Percentiles rank a stretch among this genome's conserved stretches.
Conservation (phyloP, 2,888 invertebrate genomes). For the Bibio marci region DNA sequence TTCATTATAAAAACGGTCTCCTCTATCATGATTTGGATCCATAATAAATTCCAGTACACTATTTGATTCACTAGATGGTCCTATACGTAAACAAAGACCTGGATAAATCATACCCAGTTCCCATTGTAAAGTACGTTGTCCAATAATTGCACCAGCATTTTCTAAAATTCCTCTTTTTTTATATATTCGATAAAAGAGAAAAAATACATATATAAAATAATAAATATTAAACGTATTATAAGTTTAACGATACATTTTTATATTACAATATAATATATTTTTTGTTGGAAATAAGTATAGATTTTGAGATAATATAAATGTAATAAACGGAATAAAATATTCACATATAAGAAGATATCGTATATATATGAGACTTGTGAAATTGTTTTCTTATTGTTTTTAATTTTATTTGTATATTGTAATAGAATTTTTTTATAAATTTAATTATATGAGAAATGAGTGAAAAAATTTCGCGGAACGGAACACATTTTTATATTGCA, state of each 20-base stretch:
- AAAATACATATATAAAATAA: background rate
- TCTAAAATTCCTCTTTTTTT: conserved; percentile 49
- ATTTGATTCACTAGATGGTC: conserved; percentile 49
- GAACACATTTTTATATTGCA: too few relatives aligned
- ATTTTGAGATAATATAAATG: too few relatives aligned
- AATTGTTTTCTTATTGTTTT: too few relatives aligned
- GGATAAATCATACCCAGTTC: conserved; percentile 56
- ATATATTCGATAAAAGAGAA: conserved; percentile 11
- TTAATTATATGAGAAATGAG: too few relatives aligned
- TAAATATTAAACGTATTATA: background rate
- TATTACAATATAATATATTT: conserved; percentile 6
- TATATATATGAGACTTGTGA: too few relatives aligned
- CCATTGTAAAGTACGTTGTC: conserved; percentile 56
- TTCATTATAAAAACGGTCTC: conserved; percentile 29
- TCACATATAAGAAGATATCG: too few relatives aligned
- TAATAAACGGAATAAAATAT: too few relatives aligned
- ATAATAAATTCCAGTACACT: conserved; percentile 60
- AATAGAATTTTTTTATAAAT: too few relatives aligned
- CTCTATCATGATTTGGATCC: conserved; percentile 38
- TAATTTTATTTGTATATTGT: too few relatives aligned
- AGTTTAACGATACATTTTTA: background rate
- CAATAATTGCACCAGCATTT: conserved; percentile 47
- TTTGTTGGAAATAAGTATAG: too few relatives aligned
- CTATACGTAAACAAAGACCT: conserved; percentile 54
- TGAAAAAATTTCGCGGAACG: too few relatives aligned